Evolutionary conservation across 2,888 invertebrate genomes (phyloP), one percentile per base, ranked within the genome.

Genomic region (Chironomus tentans): DNA sequence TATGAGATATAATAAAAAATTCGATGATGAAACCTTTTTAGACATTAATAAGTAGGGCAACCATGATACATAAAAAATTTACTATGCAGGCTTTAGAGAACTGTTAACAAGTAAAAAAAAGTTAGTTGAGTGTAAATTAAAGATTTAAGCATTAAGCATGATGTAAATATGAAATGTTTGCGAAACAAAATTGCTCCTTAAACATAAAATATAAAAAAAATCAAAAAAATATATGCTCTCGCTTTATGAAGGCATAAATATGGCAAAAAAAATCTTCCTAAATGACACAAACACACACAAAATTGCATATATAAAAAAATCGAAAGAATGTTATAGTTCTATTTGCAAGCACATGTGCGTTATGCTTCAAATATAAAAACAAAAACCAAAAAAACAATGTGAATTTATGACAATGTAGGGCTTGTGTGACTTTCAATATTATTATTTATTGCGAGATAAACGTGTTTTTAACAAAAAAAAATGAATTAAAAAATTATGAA

Each of bases 71-170:
- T 12, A 65, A 65, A 65, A 65, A 21, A 74, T 46, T 24, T 68
- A 38, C 38, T 74, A 74, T 65, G 74, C 74, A 74, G 74, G 74
- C 74, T 74, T 74, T 74, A 74, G 74, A 65, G 48, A 74, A 72
- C 61, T 72, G 72, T 72, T 72, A 72, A 72, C 72, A 72, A 71
- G 15, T 71, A 15, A 56, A 15, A 56, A 22, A 65, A 10, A 65
- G 5, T 65, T 65, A 65, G 65, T 65, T 65, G 65, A 22, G 65
- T 65, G 65, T 65, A 24, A 65, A 65, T 6, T 50, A 4, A 21
- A 65, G 22, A 65, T 6, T 50, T 13, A 21, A 65, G 22, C 18
- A 22, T 21, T 21, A 13, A 65, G 65, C 13, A 56, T 24, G 13
- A 50, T 71, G 56, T 72, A 72, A 72, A 72, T 72, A 50, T 22